Percentiles rank a stretch among this genome's conserved stretches.
phyloP scores from a whole-genome alignment of 2,888 invertebrate genomes.

The Sussaba pulchella region DNA sequence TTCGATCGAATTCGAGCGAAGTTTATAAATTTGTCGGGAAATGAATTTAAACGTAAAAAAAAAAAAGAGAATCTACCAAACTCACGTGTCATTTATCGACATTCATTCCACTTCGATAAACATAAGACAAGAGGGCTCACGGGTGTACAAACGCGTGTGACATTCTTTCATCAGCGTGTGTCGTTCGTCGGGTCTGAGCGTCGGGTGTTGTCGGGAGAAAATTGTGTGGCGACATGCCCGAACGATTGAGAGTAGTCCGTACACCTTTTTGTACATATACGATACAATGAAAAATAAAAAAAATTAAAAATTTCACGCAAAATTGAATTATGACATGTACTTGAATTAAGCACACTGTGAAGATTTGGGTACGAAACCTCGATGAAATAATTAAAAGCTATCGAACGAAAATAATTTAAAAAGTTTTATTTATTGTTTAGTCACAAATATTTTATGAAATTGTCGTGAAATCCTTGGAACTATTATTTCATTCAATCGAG shows the following conservation, averaged over 20 bases:
- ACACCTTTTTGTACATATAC: slow-evolving; percentile 84
- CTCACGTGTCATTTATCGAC: slow-evolving; percentile 76
- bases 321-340: too few relatives aligned
- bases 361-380: too few relatives aligned
- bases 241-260: slow-evolving; percentile 82
- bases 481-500: too few relatives aligned
- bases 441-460: not conserved
- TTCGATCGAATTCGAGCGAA: slow-evolving; percentile 43
- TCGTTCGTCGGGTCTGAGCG: too few relatives aligned
- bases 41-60: slow-evolving; percentile 52
- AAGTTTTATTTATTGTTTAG: not conserved
- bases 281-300: slow-evolving; percentile 84
- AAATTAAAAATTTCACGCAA: too few relatives aligned
- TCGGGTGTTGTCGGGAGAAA: too few relatives aligned
- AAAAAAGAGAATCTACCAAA: slow-evolving; percentile 66
- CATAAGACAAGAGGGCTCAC: slow-evolving; percentile 72
- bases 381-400: too few relatives aligned
- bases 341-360: too few relatives aligned
- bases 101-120: slow-evolving; percentile 81
- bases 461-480: too few relatives aligned
- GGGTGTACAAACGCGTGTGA: slow-evolving; percentile 73
- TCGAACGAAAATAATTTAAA: too few relatives aligned
- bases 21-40: slow-evolving; percentile 45
- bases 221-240: too few relatives aligned
- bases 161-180: slow-evolving; percentile 61